Base-by-base conservation (phyloP, 2,888 invertebrate genomes). In the Malachius bipustulatus region DNA sequence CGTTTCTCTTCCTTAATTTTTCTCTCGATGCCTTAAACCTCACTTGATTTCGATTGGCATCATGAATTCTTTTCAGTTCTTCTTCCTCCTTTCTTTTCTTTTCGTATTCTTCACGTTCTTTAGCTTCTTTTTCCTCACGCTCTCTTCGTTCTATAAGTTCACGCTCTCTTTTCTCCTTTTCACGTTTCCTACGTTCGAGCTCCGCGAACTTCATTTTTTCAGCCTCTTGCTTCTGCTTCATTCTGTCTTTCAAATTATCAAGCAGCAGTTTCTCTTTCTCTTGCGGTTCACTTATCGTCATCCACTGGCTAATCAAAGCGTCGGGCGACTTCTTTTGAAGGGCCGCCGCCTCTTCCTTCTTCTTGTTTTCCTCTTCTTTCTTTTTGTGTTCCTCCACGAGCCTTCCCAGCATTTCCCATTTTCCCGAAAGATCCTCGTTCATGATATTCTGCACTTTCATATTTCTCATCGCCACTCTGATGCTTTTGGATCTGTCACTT, bases 381-480 rank as follows among this genome's bases (percentile, higher is more conserved):
- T 60, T 57, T 51, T 65, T 65, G 35, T 65, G 65, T 27, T 66
- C 66, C 43, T 70, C 68, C 3, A 70, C 55, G 4, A 66, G 41
- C 43, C 48, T 61, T 49, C 67, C 69, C 51, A 51, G 56, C 45
- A 55, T 61, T 43, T 53, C 60, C 56, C 60, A 56, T 42, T 59
- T 63, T n/a, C 51, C 55, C 2, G 53, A 62, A 16, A 66, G 54
- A 39, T 65, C 62, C 39, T 65, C 63, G 37, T 64, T 63, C 42
- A 66, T 52, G 14, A 66, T 63, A 14, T 61, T 60, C 42, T 67
- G 65, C 0, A 63, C 66, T 30, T 67, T 63, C 30, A 66, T 60
- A 46, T 75, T 75, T 26, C 75, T 65, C 77, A 77, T 77, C 1
- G 73, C 68, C 1, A 77, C 73, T 3, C 75, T 67, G 47, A 77